Evolutionary conservation across 2,797 vertebrate genomes (phyloP).

Genomic region (Trichosurus vulpecula): DNA sequence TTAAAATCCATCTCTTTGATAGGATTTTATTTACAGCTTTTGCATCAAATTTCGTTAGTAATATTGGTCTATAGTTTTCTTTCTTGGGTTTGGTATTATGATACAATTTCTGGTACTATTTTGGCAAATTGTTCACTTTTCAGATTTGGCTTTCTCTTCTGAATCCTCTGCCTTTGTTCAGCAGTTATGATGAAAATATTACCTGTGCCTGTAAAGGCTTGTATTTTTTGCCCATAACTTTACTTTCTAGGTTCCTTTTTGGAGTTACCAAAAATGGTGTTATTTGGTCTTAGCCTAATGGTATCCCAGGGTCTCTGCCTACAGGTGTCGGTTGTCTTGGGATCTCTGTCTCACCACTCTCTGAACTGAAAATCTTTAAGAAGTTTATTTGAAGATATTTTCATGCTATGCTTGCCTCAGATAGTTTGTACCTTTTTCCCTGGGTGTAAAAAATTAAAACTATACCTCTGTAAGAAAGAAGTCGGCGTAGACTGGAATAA

Average conservation of each 20-base stretch:
- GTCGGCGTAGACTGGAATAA: neutral
- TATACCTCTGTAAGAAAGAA: rapidly evolving
- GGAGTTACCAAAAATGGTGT: too few relatives aligned
- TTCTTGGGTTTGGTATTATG: neutral
- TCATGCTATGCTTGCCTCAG: neutral
- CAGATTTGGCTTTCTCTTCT: neutral
- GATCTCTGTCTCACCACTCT: too few relatives aligned
- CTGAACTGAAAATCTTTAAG: too few relatives aligned
- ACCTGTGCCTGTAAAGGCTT: neutral
- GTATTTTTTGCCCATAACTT: neutral
- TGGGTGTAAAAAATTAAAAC: neutral
- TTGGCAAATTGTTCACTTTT: neutral
- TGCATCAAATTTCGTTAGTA: neutral
- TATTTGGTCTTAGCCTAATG: neutral
- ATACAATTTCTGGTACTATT: neutral
- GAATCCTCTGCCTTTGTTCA: neutral
- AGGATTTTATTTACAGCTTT: neutral
- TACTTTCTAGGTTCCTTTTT: neutral
- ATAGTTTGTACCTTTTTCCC: too few relatives aligned
- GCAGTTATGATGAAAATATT: neutral
- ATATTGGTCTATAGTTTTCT: neutral
- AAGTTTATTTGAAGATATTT: too few relatives aligned
- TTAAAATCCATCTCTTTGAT: neutral
- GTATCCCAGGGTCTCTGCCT: too few relatives aligned
- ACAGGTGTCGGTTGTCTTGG: too few relatives aligned